Percentiles rank a stretch among this genome's conserved stretches.
phyloP scores from a whole-genome alignment of 2,113 vertebrate genomes.

The Lepus timidus region DNA sequence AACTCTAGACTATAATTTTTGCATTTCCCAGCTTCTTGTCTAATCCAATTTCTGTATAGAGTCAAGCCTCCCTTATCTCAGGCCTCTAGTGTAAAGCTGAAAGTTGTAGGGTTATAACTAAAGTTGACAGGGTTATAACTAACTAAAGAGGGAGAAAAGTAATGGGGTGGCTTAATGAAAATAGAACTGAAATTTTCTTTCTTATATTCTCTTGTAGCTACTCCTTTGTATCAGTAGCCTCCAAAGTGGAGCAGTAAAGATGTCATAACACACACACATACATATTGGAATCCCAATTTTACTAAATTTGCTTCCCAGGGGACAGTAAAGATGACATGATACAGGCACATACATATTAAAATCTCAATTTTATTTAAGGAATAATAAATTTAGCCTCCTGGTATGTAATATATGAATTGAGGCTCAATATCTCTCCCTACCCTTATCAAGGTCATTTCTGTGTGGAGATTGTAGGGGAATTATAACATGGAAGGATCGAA shows the following conservation, averaged over 20 bases:
- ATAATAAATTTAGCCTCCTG: neutral
- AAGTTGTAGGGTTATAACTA: neutral
- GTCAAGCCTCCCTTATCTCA: neutral
- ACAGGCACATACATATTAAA: neutral
- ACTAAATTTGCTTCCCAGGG: neutral
- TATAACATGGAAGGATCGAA: rapidly evolving
- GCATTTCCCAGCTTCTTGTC: neutral
- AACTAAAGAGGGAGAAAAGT: neutral
- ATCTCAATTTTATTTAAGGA: neutral
- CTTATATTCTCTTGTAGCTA: neutral
- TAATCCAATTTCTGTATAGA: neutral
- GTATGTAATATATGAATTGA: neutral
- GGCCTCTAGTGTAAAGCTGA: neutral
- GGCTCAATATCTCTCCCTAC: rapidly evolving
- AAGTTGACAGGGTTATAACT: neutral
- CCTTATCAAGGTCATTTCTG: neutral
- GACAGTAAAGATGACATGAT: neutral
- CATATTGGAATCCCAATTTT: neutral
- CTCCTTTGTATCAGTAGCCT: neutral
- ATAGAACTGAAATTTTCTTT: neutral
- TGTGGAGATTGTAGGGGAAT: neutral
- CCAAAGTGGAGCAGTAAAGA: neutral
- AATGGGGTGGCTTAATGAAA: neutral
- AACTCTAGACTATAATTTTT: neutral
- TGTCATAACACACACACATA: neutral